These are phyloP conservation scores for Zoanthus sociatus DNA, from an alignment of 92 coral and sea anemone genomes.

Conservation along the genomic window DNA sequence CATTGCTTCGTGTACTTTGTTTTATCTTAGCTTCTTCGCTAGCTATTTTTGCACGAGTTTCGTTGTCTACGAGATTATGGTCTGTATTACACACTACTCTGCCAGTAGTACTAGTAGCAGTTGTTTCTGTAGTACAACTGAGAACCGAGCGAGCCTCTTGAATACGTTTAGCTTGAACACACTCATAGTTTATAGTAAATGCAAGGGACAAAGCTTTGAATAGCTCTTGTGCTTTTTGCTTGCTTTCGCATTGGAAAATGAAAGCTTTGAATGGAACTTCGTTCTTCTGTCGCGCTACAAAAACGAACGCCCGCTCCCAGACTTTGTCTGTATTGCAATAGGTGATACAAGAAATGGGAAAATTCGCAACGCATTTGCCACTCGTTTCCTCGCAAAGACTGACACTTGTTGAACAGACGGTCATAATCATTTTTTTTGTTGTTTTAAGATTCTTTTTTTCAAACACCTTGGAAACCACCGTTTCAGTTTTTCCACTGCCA, in stretches of 20 bases:
- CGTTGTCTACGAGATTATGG: neutral
- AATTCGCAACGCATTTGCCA: slow-evolving; percentile 77
- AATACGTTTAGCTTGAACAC: slow-evolving; percentile 80
- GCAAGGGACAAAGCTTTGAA: slow-evolving; percentile 86
- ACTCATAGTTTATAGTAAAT: slow-evolving; percentile 80
- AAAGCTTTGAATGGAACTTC: slow-evolving; percentile 84
- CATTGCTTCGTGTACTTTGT: neutral
- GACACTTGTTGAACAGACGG: slow-evolving; percentile 79
- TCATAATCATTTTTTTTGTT: slow-evolving; percentile 71
- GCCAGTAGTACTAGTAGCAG: slow-evolving; percentile 5
- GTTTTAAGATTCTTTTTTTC: slow-evolving; percentile 75
- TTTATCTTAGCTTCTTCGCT: neutral
- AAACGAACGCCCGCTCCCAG: slow-evolving; percentile 88
- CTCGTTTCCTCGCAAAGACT: slow-evolving; percentile 72
- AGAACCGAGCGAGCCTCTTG: slow-evolving; percentile 66
- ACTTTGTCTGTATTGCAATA: slow-evolving; percentile 85
- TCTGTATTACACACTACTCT: neutral
- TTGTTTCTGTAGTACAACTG: neutral
- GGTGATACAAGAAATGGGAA: slow-evolving; percentile 84
- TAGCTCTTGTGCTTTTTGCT: slow-evolving; percentile 84
- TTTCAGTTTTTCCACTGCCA: slow-evolving; percentile 92
- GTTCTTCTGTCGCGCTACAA: slow-evolving; percentile 80
- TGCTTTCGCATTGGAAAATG: slow-evolving; percentile 87
- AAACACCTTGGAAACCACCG: slow-evolving; percentile 80
- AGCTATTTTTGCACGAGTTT: neutral